Conservation (phyloP, 2,797 vertebrate genomes). For the Bradypodion ventrale region DNA sequence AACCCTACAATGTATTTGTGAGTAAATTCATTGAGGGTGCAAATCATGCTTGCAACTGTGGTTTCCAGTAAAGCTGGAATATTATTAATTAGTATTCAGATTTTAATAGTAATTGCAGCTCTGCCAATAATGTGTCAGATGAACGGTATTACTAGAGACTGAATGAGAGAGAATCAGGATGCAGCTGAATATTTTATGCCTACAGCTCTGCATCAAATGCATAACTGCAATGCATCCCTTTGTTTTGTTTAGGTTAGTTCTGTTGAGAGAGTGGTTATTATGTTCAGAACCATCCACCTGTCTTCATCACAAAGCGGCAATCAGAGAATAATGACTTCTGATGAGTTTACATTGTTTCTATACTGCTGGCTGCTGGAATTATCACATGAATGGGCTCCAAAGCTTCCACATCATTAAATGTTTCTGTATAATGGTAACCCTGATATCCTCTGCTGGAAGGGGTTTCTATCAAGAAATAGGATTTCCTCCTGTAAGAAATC, state of each 20-base stretch:
- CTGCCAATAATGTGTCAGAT: background rate
- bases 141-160: background rate
- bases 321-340: conserved; percentile 12
- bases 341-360: background rate
- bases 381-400: conserved; percentile 15
- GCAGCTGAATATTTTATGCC: conserved; percentile 2
- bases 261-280: conserved; percentile 23
- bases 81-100: conserved; percentile 27
- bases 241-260: conserved; percentile 35
- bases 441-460: background rate
- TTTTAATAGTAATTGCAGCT: background rate
- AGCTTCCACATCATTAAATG: conserved; percentile 9
- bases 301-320: conserved; percentile 22
- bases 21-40: conserved; percentile 7
- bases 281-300: conserved; percentile 8
- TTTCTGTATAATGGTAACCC: conserved; percentile 10
- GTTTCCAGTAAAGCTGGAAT: conserved; percentile 11
- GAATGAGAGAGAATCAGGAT: background rate
- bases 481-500: conserved; percentile 4
- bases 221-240: conserved; percentile 11
- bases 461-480: conserved; percentile 7
- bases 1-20: background rate
- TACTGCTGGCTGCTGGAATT: conserved; percentile 3
- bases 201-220: conserved; percentile 9
- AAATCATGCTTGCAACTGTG: background rate